Percentiles rank a stretch among this genome's conserved stretches.
phyloP scores from a whole-genome alignment of 2,113 vertebrate species.

The human (Homo sapiens) region GRCh38 chr11:70057001-70057500 shows the following conservation, averaged over 20 bases:
- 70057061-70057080: neutral
- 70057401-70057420: neutral
- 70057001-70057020: neutral
- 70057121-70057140: neutral
- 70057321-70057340: neutral
- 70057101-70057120: neutral
- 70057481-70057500: too few species aligned
- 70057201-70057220: too few species aligned
- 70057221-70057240: neutral
- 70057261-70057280: neutral
- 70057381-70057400: too few species aligned
- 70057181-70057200: neutral
- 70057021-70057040: too few species aligned
- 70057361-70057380: neutral
- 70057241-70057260: neutral
- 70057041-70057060: rapidly evolving
- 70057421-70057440: too few species aligned
- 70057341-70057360: neutral
- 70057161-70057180: neutral
- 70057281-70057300: neutral
- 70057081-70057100: neutral
- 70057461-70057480: too few species aligned
- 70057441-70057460: too few species aligned
- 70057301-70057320: neutral
- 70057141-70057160: neutral